A percentile compares a stretch with the other conserved stretches of the same genome.
phyloP scores from a whole-genome alignment of 1,140 invertebrate genomes.

The Acromyrmex charruanus region DNA sequence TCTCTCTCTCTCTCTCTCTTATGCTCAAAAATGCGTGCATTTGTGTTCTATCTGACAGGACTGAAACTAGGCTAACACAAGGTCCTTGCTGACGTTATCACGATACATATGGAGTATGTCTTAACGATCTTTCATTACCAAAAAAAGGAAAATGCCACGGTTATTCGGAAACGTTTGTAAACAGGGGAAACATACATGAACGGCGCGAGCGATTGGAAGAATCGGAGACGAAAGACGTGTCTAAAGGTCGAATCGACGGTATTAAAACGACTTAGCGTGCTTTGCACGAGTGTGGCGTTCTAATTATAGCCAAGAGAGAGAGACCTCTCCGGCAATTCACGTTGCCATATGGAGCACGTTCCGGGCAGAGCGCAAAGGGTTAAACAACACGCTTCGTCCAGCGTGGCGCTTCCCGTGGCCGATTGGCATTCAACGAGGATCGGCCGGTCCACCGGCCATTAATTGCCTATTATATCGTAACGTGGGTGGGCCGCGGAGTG shows the following conservation, averaged over 20 bases:
- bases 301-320: conserved; percentile 52
- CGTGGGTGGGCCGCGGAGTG: conserved; percentile 62
- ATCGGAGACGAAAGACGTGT: neutral
- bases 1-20: neutral
- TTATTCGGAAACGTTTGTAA: neutral
- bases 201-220: neutral
- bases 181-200: neutral
- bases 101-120: neutral
- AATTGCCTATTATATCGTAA: conserved; percentile 68
- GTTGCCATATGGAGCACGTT: conserved; percentile 52
- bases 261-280: conserved; percentile 29
- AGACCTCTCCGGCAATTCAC: conserved; percentile 28
- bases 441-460: conserved; percentile 49
- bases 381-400: conserved; percentile 44
- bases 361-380: conserved; percentile 42
- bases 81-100: conserved; percentile 32
- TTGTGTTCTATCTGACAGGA: conserved; percentile 17
- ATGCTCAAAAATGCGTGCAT: neutral
- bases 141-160: neutral
- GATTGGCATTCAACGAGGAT: conserved; percentile 59
- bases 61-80: conserved; percentile 46
- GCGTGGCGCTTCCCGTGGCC: conserved; percentile 32
- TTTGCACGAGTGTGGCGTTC: conserved; percentile 31
- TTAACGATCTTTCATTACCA: neutral
- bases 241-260: conserved; percentile 8